A percentile compares a stretch with the other conserved stretches of the same genome.
Evolutionary conservation across 2,113 vertebrate species (phyloP).

Genomic region (Odontesthes bonariensis): DNA sequence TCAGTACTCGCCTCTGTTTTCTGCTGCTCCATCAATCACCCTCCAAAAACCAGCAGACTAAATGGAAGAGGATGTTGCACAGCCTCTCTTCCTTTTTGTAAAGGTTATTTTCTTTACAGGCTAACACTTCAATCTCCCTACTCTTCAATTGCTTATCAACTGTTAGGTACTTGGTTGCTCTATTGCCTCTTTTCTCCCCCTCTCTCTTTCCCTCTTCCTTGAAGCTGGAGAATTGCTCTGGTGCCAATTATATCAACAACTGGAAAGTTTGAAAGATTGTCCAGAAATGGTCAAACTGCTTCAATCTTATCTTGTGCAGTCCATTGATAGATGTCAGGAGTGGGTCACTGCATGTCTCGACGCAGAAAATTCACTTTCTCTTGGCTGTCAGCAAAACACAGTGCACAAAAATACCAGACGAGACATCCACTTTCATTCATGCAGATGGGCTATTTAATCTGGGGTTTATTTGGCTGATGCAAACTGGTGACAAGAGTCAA

Average conservation of each 20-base stretch:
- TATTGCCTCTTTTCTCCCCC: not conserved
- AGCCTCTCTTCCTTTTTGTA: conserved; percentile 49
- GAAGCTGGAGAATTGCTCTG: conserved; percentile 35
- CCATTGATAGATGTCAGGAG: conserved; percentile 73
- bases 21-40: conserved; percentile 77
- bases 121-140: conserved; percentile 50
- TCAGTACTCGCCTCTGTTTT: conserved; percentile 53
- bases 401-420: conserved; percentile 27
- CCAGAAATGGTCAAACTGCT: conserved; percentile 65
- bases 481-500: conserved; percentile 33
- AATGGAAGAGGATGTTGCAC: conserved; percentile 61
- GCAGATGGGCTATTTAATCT: conserved; percentile 27
- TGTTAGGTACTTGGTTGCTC: conserved; percentile 55
- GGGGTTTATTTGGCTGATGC: conserved; percentile 11
- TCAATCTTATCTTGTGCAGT: conserved; percentile 69
- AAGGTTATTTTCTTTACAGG: conserved; percentile 39
- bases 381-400: conserved; percentile 50
- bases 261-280: conserved; percentile 67
- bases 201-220: conserved; percentile 23
- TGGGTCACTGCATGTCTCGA: conserved; percentile 72
- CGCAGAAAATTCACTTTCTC: conserved; percentile 64
- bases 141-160: conserved; percentile 55
- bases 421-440: conserved; percentile 11
- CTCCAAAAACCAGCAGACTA: conserved; percentile 66
- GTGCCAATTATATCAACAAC: conserved; percentile 65